Evolutionary conservation across 2,888 invertebrate genomes (phyloP), one percentile per base, ranked within the genome.

Genomic region (Craniophora ligustri): DNA sequence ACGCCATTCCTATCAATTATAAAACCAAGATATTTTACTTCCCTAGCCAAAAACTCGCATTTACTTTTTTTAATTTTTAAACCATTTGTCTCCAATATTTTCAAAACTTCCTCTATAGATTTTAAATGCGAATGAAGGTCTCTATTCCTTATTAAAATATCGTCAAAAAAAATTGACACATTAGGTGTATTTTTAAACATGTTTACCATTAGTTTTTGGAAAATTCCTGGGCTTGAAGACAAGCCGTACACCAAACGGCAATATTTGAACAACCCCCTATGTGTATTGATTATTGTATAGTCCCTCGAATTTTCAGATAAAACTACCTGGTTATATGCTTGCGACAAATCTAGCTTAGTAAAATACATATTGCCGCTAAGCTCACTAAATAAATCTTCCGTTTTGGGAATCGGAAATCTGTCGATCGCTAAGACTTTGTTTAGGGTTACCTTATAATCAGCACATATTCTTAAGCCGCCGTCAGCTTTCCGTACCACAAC

Each of bases 281-380:
- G 41, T 4, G 49, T 42, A 16, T 35, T 41, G 1, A 49, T 49
- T 1, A 49, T 35, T 3, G 48, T 49, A 10, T 15, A 55, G 6
- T 48, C 18, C 11, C 41, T 48, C 0, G 68, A 59, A 11, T 54
- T 59, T n/a, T 57, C 46, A 1, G 13, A 13, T 42, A 63, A 36
- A 6, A 31, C 23, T 1, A 69, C 13, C 34, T 70, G 68, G 36
- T 62, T 63, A 19, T 69, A 70, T 0, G 68, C n/a, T n/a, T n/a
- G n/a, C n/a, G n/a, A n/a, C n/a, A n/a, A n/a, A n/a, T n/a, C n/a
- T n/a, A n/a, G n/a, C n/a, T n/a, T n/a, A n/a, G n/a, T n/a, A n/a
- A n/a, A n/a, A n/a, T n/a, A n/a, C n/a, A n/a, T n/a, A n/a, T n/a
- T n/a, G n/a, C n/a, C n/a, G n/a, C n/a, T n/a, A n/a, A 71, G 14